phyloP scores from a whole-genome alignment of 2,888 invertebrate species.

The Sarcophaga caerulescens region DNA sequence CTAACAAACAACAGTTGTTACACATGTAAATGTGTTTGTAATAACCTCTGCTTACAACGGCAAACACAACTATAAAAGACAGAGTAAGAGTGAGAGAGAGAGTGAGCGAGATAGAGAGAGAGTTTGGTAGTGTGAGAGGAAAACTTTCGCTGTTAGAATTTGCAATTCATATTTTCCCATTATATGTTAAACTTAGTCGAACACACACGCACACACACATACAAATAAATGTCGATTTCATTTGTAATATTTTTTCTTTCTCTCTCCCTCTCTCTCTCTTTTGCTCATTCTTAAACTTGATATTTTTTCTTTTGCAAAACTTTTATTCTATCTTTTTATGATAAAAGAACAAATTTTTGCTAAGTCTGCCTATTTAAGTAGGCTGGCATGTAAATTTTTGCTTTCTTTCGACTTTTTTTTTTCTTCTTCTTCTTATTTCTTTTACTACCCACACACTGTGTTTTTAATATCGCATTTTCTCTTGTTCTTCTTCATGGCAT shows the following conservation, averaged over 20 bases:
- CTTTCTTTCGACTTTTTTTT: not conserved
- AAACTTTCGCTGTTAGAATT: constrained; percentile 31
- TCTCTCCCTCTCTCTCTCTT: not conserved
- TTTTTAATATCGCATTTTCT: not conserved
- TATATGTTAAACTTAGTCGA: not conserved
- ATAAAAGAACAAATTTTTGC: constrained; percentile 31
- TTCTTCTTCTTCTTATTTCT: not conserved
- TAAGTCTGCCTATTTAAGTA: constrained; percentile 38
- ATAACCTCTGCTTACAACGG: constrained; percentile 14
- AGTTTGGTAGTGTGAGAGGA: not conserved
- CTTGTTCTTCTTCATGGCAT: not conserved
- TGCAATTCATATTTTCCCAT: not conserved
- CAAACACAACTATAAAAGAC: not conserved
- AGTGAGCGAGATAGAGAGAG: too few relatives aligned
- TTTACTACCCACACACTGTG: too few relatives aligned
- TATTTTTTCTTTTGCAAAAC: not conserved
- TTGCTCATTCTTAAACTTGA: not conserved
- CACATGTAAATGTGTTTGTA: constrained; percentile 26
- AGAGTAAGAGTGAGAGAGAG: not conserved
- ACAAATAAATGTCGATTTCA: not conserved
- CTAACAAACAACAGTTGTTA: constrained; percentile 1
- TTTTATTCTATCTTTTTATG: not conserved
- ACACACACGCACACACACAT: not conserved
- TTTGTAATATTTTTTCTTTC: not conserved
- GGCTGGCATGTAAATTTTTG: constrained; percentile 32